Percentiles rank a stretch among this genome's conserved stretches.
Conservation (phyloP, 2,888 invertebrate species). For the Philhelius pedissequus region DNA sequence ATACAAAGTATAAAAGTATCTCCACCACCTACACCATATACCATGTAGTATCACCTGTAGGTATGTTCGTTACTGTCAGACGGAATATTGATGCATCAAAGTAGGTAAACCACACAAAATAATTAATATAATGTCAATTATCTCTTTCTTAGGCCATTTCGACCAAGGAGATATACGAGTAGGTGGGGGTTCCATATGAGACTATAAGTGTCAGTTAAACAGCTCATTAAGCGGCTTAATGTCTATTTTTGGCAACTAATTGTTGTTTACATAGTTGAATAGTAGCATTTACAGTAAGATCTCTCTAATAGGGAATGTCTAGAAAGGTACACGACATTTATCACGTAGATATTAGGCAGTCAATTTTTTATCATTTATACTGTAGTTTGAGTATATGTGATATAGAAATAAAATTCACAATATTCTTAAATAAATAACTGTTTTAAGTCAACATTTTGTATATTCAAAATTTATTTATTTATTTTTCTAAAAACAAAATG, state of each 20-base stretch:
- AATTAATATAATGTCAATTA: conserved; percentile 23
- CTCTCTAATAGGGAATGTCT: too few relatives aligned
- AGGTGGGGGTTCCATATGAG: not conserved
- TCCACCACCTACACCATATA: not conserved
- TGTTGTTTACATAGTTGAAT: not conserved
- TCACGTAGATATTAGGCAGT: too few relatives aligned
- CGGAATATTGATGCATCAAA: conserved; percentile 1
- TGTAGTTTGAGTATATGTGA: too few relatives aligned
- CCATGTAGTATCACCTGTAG: not conserved
- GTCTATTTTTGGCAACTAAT: not conserved
- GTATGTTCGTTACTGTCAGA: not conserved
- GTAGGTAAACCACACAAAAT: not conserved
- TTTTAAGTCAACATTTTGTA: too few relatives aligned
- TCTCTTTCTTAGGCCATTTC: not conserved
- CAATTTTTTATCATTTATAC: too few relatives aligned
- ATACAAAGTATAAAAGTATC: too few relatives aligned
- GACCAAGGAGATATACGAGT: not conserved
- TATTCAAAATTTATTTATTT: too few relatives aligned
- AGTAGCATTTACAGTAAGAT: not conserved
- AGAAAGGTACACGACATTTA: too few relatives aligned
- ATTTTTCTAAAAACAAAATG: too few relatives aligned
- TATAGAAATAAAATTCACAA: too few relatives aligned
- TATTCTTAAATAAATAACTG: too few relatives aligned
- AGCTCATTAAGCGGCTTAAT: conserved; percentile 11
- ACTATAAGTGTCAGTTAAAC: conserved; percentile 3